A percentile compares a stretch with the other conserved stretches of the same genome.
These are phyloP conservation scores for Gymnobelideus leadbeateri DNA, from an alignment of 2,113 vertebrate genomes.

Conservation along the genomic window DNA sequence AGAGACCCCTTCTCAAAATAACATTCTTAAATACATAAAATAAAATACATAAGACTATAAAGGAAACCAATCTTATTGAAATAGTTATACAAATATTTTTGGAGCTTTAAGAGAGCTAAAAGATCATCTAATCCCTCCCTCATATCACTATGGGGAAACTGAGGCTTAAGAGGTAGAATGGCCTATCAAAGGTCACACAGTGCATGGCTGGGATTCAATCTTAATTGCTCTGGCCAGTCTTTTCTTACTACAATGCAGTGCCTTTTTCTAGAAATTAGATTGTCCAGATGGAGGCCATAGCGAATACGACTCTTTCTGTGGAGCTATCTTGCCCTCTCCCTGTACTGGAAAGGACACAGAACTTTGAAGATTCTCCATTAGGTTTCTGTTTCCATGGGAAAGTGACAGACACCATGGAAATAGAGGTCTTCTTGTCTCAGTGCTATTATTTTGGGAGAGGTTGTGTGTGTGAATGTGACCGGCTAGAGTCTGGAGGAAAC, in stretches of 20 bases:
- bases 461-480: not conserved
- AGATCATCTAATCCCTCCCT: not conserved
- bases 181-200: not conserved
- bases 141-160: not conserved
- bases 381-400: not conserved
- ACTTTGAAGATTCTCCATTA: not conserved
- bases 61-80: not conserved
- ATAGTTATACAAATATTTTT: not conserved
- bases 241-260: not conserved
- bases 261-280: not conserved
- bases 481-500: not conserved
- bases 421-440: not conserved
- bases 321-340: not conserved
- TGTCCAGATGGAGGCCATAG: not conserved
- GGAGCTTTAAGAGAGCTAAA: not conserved
- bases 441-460: not conserved
- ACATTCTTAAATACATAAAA: not conserved
- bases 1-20: not conserved
- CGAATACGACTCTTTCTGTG: not conserved
- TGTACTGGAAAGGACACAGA: not conserved
- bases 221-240: not conserved
- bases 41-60: not conserved
- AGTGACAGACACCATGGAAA: not conserved
- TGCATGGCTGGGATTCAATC: not conserved
- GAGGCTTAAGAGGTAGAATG: not conserved